Conservation (phyloP, 2,797 vertebrate species). For the Discoglossus pictus region DNA sequence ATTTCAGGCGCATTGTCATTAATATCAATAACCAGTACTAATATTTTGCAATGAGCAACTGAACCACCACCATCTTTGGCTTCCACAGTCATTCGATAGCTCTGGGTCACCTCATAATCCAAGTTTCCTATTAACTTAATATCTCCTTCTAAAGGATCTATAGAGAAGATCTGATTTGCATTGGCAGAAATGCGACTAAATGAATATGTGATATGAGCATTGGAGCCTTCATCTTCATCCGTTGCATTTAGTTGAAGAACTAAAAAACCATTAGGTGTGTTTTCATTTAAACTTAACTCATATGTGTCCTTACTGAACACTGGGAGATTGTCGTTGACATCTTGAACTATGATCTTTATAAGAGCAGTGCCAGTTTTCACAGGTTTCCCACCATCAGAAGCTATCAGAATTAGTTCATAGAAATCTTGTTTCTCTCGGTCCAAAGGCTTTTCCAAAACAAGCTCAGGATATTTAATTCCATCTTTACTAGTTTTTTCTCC, state of each 20-base stretch:
- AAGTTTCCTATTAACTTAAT: conserved; percentile 59
- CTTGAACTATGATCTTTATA: conserved; percentile 72
- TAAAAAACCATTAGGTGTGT: conserved; percentile 57
- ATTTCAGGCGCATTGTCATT: conserved; percentile 66
- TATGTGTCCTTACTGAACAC: conserved; percentile 74
- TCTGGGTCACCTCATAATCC: conserved; percentile 70
- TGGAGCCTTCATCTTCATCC: conserved; percentile 76
- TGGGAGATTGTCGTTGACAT: conserved; percentile 77
- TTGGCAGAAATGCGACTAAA: conserved; percentile 70
- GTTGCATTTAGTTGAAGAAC: conserved; percentile 69
- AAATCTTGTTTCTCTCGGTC: conserved; percentile 64
- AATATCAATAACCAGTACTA: conserved; percentile 55
- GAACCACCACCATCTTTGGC: conserved; percentile 65
- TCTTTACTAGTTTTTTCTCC: conserved; percentile 66
- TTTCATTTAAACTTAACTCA: conserved; percentile 68
- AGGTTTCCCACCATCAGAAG: conserved; percentile 70
- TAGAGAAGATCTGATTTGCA: conserved; percentile 55
- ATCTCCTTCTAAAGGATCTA: conserved; percentile 57
- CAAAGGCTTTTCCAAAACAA: conserved; percentile 64
- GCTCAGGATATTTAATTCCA: conserved; percentile 60
- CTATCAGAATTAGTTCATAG: conserved; percentile 61
- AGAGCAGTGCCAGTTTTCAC: conserved; percentile 63
- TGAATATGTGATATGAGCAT: conserved; percentile 74
- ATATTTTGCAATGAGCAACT: conserved; percentile 28
- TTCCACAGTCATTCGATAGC: conserved; percentile 71